Conservation (phyloP, 2,888 invertebrate species). For the Boloria euphrosyne region DNA sequence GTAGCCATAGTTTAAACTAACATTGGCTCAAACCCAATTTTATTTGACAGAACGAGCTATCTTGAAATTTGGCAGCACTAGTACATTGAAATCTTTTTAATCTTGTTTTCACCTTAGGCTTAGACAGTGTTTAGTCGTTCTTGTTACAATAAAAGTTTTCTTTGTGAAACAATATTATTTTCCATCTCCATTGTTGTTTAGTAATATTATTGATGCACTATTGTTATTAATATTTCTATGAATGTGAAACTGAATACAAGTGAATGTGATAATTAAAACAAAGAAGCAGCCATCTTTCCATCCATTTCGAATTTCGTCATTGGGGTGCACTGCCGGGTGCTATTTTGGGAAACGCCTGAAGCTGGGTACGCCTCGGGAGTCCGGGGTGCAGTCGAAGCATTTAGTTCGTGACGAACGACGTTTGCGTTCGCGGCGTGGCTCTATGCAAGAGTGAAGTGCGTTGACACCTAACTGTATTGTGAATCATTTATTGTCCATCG, state of each 20-base stretch:
- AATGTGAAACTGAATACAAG: slow-evolving; percentile 12
- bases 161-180: slow-evolving; percentile 13
- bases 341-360: slow-evolving; percentile 68
- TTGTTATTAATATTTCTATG: slow-evolving; percentile 1
- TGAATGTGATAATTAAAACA: slow-evolving; percentile 45
- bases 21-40: slow-evolving; percentile 66
- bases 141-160: slow-evolving; percentile 19
- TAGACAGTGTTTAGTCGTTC: slow-evolving; percentile 51
- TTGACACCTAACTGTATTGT: slow-evolving; percentile 79
- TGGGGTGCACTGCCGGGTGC: slow-evolving; percentile 78
- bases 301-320: slow-evolving; percentile 61
- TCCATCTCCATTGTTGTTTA: neutral
- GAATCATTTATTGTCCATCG: slow-evolving; percentile 70
- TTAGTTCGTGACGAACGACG: slow-evolving; percentile 64
- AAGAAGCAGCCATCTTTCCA: slow-evolving; percentile 53
- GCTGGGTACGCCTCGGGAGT: slow-evolving; percentile 70
- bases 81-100: slow-evolving; percentile 55
- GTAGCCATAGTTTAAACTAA: slow-evolving; percentile 37
- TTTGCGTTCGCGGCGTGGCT: slow-evolving; percentile 61
- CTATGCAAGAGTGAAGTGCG: slow-evolving; percentile 75
- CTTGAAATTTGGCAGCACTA: slow-evolving; percentile 70
- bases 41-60: slow-evolving; percentile 57
- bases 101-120: slow-evolving; percentile 73
- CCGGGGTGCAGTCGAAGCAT: slow-evolving; percentile 65
- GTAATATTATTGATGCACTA: neutral